Evolutionary conservation across 2,797 vertebrate genomes (phyloP), one percentile per base, ranked within the genome.

Genomic region (Cephalopachus bancanus): DNA sequence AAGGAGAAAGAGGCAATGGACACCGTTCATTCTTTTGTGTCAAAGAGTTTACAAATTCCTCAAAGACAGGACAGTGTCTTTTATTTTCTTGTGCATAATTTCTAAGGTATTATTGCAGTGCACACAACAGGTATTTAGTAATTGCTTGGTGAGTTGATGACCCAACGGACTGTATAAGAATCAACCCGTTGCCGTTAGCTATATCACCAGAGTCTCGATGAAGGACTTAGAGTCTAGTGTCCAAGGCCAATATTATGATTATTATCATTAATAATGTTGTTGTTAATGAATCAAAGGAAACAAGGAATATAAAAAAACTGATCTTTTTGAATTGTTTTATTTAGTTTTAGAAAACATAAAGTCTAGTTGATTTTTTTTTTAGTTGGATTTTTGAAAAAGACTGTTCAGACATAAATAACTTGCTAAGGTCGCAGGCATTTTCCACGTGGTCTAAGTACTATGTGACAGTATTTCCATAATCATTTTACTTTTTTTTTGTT

Each of bases 281-380:
- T 19, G 51, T 86, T 64, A 76, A 67, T 33, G 53, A 75, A 30
- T 84, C 17, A 79, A 93, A 87, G 16, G 71, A 83, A 92, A 87
- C 0, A 57, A 71, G 6, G 15, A 49, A 78, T 51, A 67, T 37
- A 85, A 86, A 81, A 44, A 80, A 95, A 89, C 22, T 22, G 8
- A 74, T 15, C 30, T 81, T 89, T 33, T 33, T 57, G 19, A 67
- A 1, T 67, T 71, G 6, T 14, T 33, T 91, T 85, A 83, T 86
- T 75, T 12, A 80, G n/a, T 57, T 3, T 69, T 60, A 90, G 57
- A 93, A 60, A 87, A 59, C 4, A 67, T 74, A 55, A 92, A 88
- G 60, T 33, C 15, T 81, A 80, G 79, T 71, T 81, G 65, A 44
- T 44, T 44, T 44, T 44, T 44, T 44, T 44, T 44, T 44, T 5